A percentile compares a stretch with the other conserved stretches of the same genome.
phyloP scores from a whole-genome alignment of 2,888 invertebrate genomes.

The Suillia variegata region DNA sequence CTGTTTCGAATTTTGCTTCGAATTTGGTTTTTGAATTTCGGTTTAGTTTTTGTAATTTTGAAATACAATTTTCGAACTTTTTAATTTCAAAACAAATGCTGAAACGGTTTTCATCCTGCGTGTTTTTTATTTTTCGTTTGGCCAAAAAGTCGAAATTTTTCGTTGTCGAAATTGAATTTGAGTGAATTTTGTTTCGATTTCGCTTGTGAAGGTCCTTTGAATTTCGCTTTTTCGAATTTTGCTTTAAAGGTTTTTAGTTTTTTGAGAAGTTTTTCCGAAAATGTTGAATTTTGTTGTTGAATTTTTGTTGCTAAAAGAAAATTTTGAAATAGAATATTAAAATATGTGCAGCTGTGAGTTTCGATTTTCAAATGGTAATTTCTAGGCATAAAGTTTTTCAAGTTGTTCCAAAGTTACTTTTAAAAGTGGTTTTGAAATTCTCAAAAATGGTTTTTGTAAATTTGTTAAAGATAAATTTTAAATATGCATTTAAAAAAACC shows the following conservation, averaged over 20 bases:
- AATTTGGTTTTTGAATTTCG: conserved; percentile 5
- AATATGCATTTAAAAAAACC: no score
- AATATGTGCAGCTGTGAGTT: no score
- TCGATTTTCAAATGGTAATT: no score
- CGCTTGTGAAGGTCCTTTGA: background rate
- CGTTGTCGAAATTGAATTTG: background rate
- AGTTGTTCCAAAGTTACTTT: no score
- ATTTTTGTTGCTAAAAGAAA: background rate
- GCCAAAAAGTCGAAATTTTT: background rate
- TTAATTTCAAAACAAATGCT: conserved; percentile 25
- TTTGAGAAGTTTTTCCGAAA: no score
- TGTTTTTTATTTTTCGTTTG: background rate
- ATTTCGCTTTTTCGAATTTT: conserved; percentile 3
- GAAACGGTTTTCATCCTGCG: conserved; percentile 41
- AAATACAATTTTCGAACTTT: conserved; percentile 36
- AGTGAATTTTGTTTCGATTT: background rate
- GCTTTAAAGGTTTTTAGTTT: no score
- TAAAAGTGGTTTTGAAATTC: no score
- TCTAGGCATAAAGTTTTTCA: no score
- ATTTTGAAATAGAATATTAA: background rate
- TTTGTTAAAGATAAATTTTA: no score
- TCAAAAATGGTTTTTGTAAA: no score
- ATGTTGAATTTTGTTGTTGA: background rate
- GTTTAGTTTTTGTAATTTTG: background rate
- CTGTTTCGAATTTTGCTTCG: background rate